phyloP scores from a whole-genome alignment of 2,113 vertebrate genomes.

The Psettodes erumei region DNA sequence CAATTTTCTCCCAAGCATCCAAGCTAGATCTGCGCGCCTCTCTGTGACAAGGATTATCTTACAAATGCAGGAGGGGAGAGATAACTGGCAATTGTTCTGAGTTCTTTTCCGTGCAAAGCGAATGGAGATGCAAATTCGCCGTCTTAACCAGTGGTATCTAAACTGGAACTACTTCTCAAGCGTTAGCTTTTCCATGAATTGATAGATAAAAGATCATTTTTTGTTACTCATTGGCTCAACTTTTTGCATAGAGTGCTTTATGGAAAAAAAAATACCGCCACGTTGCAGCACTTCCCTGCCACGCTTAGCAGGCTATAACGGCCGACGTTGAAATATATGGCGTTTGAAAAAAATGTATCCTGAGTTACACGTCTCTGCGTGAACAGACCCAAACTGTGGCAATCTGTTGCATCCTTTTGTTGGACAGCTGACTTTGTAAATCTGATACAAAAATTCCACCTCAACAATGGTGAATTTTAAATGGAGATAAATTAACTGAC shows the following conservation, averaged over 20 bases:
- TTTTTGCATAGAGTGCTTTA: neutral
- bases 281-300: neutral
- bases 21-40: slow-evolving; percentile 39
- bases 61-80: slow-evolving; percentile 41
- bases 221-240: neutral
- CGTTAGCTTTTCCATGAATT: neutral
- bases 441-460: neutral
- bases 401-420: too few species aligned
- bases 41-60: slow-evolving; percentile 67
- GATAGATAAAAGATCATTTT: neutral
- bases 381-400: neutral
- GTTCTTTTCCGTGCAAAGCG: slow-evolving; percentile 39
- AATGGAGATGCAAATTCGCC: slow-evolving; percentile 27
- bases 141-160: slow-evolving; percentile 26
- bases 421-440: neutral
- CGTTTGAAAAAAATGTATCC: too few species aligned
- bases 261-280: neutral
- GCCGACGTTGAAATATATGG: neutral
- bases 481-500: neutral
- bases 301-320: neutral
- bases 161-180: neutral
- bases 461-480: neutral
- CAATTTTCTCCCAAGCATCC: slow-evolving; percentile 66
- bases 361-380: neutral
- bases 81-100: slow-evolving; percentile 49